Conservation (phyloP, 2,888 invertebrate genomes). For the Xylocampa areola region DNA sequence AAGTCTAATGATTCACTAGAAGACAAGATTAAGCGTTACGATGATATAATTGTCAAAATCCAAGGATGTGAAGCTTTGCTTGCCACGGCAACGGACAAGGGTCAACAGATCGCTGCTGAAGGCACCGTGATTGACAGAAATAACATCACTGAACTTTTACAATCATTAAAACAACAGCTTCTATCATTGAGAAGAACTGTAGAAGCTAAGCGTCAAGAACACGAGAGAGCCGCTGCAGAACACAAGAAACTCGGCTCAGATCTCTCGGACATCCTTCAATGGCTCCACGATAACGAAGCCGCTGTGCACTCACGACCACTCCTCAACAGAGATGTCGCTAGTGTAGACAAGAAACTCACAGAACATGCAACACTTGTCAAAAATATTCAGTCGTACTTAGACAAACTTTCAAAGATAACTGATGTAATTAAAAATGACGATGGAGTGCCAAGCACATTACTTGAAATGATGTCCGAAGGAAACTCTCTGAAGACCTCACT, state of each 20-base stretch:
- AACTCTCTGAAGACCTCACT: slow-evolving; percentile 93
- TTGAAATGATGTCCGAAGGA: slow-evolving; percentile 96
- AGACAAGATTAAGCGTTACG: slow-evolving; percentile 96
- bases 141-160: slow-evolving; percentile 95
- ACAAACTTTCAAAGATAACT: slow-evolving; percentile 92
- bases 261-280: slow-evolving; percentile 94
- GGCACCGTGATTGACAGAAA: slow-evolving; percentile 96
- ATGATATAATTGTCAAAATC: slow-evolving; percentile 95
- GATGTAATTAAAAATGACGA: slow-evolving; percentile 93
- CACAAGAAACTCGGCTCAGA: slow-evolving; percentile 95
- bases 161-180: slow-evolving; percentile 95
- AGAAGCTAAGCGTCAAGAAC: slow-evolving; percentile 96
- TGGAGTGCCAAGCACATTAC: slow-evolving; percentile 93
- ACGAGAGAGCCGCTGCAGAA: slow-evolving; percentile 96
- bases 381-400: slow-evolving; percentile 92
- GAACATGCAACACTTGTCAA: slow-evolving; percentile 92
- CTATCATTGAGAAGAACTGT: slow-evolving; percentile 94
- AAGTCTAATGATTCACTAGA: slow-evolving; percentile 94
- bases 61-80: slow-evolving; percentile 97
- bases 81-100: slow-evolving; percentile 96
- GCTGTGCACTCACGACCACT: slow-evolving; percentile 95
- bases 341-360: slow-evolving; percentile 94
- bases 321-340: slow-evolving; percentile 93
- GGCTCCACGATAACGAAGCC: slow-evolving; percentile 95
- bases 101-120: slow-evolving; percentile 97